phyloP scores from a whole-genome alignment of 2,113 vertebrate genomes.

The Hucho hucho region DNA sequence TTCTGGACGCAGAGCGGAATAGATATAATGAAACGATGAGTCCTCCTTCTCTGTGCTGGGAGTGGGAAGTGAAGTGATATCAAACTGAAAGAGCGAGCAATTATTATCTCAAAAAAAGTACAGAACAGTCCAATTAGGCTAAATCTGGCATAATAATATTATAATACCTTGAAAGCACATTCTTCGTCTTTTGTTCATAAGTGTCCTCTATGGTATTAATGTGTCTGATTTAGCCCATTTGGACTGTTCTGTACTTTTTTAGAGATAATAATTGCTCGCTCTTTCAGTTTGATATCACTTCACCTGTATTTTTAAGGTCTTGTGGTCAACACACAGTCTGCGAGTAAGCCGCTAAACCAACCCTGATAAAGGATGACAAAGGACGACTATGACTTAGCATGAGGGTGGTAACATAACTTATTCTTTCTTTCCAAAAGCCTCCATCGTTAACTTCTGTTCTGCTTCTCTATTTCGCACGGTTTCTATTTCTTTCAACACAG shows the following conservation, averaged over 20 bases:
- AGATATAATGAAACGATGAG: not conserved
- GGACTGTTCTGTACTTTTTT: too few species aligned
- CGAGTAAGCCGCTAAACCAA: too few species aligned
- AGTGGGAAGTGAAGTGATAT: too few species aligned
- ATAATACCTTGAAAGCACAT: constrained; percentile 84
- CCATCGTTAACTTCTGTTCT: constrained; percentile 82
- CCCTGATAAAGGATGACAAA: too few species aligned
- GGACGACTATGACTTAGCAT: not conserved
- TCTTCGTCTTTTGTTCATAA: constrained; percentile 83
- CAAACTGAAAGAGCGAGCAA: too few species aligned
- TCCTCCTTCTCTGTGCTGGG: not conserved
- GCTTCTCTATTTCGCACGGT: constrained; percentile 80
- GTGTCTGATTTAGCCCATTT: too few species aligned
- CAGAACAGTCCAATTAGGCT: not conserved
- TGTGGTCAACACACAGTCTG: constrained; percentile 47
- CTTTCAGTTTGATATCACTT: too few species aligned
- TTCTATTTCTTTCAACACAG: constrained; percentile 87
- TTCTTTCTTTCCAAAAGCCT: constrained; percentile 88
- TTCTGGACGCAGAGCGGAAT: constrained; percentile 23
- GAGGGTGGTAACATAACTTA: not conserved
- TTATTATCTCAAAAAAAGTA: too few species aligned
- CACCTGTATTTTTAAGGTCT: constrained; percentile 78
- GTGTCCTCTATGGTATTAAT: constrained; percentile 76
- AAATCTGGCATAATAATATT: too few species aligned
- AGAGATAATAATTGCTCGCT: too few species aligned